Evolutionary conservation across 2,113 vertebrate species (phyloP).

Genomic region (Cyphomyrus plagiostoma): DNA sequence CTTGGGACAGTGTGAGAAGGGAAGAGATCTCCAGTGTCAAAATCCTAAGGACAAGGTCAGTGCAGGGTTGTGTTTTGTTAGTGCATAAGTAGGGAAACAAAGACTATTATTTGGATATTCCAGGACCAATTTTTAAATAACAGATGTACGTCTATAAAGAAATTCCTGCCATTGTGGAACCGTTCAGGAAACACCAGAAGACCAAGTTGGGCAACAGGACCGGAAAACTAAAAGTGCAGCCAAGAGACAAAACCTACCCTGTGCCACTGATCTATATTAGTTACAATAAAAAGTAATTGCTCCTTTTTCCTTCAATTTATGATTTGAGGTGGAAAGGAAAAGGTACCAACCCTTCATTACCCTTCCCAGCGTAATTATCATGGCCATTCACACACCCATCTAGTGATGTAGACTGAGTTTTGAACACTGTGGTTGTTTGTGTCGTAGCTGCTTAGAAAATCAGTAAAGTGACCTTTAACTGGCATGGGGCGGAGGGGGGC

Average conservation of each 20-base stretch:
- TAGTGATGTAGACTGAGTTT: not conserved
- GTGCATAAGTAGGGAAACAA: not conserved
- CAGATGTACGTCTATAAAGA: not conserved
- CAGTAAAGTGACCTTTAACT: not conserved
- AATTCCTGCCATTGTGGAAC: conserved; percentile 10
- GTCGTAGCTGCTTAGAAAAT: not conserved
- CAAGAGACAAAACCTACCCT: not conserved
- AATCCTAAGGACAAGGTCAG: not conserved
- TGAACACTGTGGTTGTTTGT: not conserved
- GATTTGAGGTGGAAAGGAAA: not conserved
- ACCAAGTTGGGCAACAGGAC: not conserved
- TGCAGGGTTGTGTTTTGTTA: not conserved
- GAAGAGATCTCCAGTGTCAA: not conserved
- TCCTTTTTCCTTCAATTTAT: not conserved
- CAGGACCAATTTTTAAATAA: not conserved
- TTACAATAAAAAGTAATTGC: not conserved
- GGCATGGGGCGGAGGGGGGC: not conserved
- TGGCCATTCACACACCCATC: not conserved
- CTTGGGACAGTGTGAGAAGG: not conserved
- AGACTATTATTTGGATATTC: not conserved
- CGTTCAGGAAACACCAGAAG: not conserved
- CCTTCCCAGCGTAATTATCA: not conserved
- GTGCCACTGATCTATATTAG: not conserved
- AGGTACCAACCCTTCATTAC: not conserved
- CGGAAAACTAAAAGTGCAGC: not conserved